Base-by-base conservation (phyloP, 2,888 invertebrate genomes). In the Clanis bilineata region DNA sequence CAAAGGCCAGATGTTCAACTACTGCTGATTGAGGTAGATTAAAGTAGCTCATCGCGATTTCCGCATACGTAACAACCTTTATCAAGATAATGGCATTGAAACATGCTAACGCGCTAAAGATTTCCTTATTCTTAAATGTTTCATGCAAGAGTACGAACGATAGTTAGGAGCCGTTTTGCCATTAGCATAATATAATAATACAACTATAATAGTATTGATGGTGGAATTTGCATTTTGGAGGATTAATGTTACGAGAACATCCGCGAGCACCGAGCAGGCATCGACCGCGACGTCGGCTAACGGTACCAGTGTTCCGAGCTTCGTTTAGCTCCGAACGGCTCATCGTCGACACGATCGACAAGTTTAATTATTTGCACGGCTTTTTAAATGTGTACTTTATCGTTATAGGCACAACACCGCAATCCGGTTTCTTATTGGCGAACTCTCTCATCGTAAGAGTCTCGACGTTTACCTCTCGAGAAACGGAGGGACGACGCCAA, bases 381-480 rank as follows among this genome's bases (percentile, higher is more conserved):
- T 70, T 74, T 76, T 74, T 78, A 73, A 69, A 70, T 61, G 76
- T 78, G 79, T 79, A 76, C 74, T 73, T n/a, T 77, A 38, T 58
- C 44, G 38, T 47, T 38, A 58, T 21, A 28, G 47, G 51, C 51
- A 51, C 36, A 51, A 39, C 58, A 58, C 58, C 51, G 78, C 80
- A 79, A 83, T 83, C 84, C 86, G 84, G 86, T 88, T 85, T 84
- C 70, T 77, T 88, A 86, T 88, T 86, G 82, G 82, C 84, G 80
- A 82, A 82, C 76, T 80, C 74, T 82, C 79, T 80, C 73, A 72
- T 79, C 77, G 76, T 79, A 84, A 79, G 79, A 86, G 85, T 82
- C 80, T 82, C 82, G 79, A 79, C 81, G 85, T 85, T 88, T 89
- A 89, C 88, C 88, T 90, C 82, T 83, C 82, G 81, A 86, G 86